These are phyloP conservation scores for Ormyrus labotus DNA, from an alignment of 2,888 invertebrate species.

Conservation along the genomic window DNA sequence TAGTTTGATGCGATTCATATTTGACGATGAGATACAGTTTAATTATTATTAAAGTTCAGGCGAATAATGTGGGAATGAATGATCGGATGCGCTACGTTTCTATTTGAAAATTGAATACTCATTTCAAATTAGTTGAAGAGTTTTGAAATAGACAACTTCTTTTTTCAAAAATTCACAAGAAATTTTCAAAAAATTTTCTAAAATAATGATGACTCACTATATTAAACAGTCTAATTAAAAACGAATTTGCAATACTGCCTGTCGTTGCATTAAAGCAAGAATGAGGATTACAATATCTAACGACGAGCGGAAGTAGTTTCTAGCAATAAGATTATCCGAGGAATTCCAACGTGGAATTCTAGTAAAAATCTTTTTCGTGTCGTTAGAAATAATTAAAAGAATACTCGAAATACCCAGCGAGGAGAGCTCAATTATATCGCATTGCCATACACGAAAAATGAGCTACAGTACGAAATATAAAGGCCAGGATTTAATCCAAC, in stretches of 20 bases:
- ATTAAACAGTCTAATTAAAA: too few species aligned
- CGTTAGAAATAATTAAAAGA: conserved; percentile 24
- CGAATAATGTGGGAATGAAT: not conserved
- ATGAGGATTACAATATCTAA: too few species aligned
- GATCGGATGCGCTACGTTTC: not conserved
- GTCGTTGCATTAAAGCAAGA: too few species aligned
- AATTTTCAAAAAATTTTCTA: too few species aligned
- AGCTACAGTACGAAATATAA: not conserved
- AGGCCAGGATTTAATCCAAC: too few species aligned
- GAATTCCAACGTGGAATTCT: conserved; percentile 6
- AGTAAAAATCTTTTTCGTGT: conserved; percentile 8
- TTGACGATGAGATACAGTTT: not conserved
- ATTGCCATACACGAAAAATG: not conserved
- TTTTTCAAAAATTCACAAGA: too few species aligned
- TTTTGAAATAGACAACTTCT: too few species aligned
- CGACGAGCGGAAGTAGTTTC: too few species aligned
- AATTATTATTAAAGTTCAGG: conserved; percentile 2
- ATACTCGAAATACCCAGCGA: conserved; percentile 25
- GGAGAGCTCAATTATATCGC: not conserved
- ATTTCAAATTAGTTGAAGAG: too few species aligned
- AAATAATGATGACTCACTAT: too few species aligned
- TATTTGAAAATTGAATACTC: too few species aligned
- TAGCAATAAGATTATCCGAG: not conserved
- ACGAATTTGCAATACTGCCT: too few species aligned
- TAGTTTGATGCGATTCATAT: conserved; percentile 9